Percentiles rank a stretch among this genome's conserved stretches.
Evolutionary conservation across 37 sponge, comb jelly and placozoan species (phyloP).

Genomic region (Diacarnus erythraeanus): DNA sequence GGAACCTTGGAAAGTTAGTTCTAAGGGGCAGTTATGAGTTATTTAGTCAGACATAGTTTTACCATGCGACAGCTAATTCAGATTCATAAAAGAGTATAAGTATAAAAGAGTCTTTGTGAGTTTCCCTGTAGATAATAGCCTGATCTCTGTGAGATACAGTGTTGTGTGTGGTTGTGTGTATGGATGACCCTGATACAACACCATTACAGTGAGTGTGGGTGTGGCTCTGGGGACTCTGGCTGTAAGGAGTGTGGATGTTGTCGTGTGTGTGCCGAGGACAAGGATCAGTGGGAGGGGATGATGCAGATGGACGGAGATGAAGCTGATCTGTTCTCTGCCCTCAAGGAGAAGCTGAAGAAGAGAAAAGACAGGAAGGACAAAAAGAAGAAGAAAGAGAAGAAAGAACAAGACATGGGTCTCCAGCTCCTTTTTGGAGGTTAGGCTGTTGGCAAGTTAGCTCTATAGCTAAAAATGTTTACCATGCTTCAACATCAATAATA

Average conservation of each 20-base stretch:
- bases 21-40: too few relatives aligned
- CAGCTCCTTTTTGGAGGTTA: slow-evolving; percentile 67
- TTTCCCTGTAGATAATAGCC: too few relatives aligned
- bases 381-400: slow-evolving; percentile 44
- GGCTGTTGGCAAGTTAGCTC: slow-evolving; percentile 9
- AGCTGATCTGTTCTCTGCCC: slow-evolving; percentile 4
- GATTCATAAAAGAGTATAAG: background rate
- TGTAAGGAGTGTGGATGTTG: slow-evolving; percentile 91
- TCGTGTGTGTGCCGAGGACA: slow-evolving; percentile 81
- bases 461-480: background rate
- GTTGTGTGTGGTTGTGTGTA: too few relatives aligned
- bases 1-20: slow-evolving; percentile 86
- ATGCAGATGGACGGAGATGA: slow-evolving; percentile 21
- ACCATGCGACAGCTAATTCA: background rate
- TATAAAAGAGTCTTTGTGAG: background rate
- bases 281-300: slow-evolving; percentile 61
- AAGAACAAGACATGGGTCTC: slow-evolving; percentile 50
- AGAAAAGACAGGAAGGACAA: slow-evolving; percentile 16
- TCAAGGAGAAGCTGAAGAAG: slow-evolving; percentile 3
- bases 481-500: background rate
- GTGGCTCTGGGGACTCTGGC: slow-evolving; percentile 93
- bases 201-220: slow-evolving; percentile 97
- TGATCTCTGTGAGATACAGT: too few relatives aligned
- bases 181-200: too few relatives aligned
- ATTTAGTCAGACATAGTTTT: background rate